A percentile compares a stretch with the other conserved stretches of the same genome.
Evolutionary conservation across 2,113 vertebrate species (phyloP).

Genomic region (Mesocricetus auratus): DNA sequence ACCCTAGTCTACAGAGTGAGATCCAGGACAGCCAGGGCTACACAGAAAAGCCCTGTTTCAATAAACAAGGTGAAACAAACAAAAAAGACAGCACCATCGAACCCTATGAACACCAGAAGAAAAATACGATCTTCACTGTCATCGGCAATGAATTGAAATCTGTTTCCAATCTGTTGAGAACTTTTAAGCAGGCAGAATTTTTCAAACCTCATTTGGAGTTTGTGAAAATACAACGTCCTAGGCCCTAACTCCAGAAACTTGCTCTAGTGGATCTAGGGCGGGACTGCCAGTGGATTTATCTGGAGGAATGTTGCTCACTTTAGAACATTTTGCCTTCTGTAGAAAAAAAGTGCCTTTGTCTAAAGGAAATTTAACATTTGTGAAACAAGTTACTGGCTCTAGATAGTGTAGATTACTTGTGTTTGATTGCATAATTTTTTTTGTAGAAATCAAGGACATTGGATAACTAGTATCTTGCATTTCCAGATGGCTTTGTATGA

Average conservation of each 20-base stretch:
- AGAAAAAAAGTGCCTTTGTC: not conserved
- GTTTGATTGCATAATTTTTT: not conserved
- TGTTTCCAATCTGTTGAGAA: not conserved
- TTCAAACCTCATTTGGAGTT: slow-evolving; percentile 7
- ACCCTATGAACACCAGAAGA: not conserved
- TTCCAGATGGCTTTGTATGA: not conserved
- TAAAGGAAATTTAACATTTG: slow-evolving; percentile 4
- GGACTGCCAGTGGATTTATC: not conserved
- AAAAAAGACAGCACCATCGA: not conserved
- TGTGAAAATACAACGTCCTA: not conserved
- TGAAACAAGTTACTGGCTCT: not conserved
- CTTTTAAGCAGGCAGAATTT: not conserved
- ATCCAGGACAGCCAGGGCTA: not conserved
- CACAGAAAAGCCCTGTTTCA: not conserved
- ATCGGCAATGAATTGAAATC: not conserved
- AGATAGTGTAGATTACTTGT: not conserved
- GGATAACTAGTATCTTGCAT: not conserved
- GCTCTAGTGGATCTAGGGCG: not conserved
- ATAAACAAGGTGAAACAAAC: not conserved
- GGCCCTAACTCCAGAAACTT: not conserved
- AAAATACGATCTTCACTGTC: not conserved
- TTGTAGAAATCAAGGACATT: not conserved
- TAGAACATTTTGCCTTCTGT: not conserved
- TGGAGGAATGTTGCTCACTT: not conserved
- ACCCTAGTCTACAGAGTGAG: not conserved